Base-by-base conservation (phyloP, 2,113 vertebrate genomes). In the Delphinapterus leucas region DNA sequence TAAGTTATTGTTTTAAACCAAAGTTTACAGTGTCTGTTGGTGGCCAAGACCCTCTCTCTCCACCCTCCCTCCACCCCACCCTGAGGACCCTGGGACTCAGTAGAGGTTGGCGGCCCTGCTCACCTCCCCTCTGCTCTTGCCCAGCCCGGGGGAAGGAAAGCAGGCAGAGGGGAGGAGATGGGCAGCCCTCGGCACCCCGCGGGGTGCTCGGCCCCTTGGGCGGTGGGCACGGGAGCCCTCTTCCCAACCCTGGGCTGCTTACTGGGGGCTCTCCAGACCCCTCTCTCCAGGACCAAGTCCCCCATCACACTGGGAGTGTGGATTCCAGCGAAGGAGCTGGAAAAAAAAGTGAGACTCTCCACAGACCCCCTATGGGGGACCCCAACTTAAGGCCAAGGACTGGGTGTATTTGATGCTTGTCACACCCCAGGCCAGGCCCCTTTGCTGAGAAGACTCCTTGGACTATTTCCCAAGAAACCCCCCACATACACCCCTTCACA, bases 1-100 rank as follows among this genome's bases (percentile, higher is more conserved):
- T 98, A 98, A 99, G 41, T 98, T 98, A 98, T 97, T 98, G 81
- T 97, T 97, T 97, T 63, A 86, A 97, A 96, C 98, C 98, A 98
- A 97, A 97, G 98, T 98, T 99, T 98, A 97, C 98, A 98, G 98
- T 97, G 96, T 96, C 98, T 97, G 1, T 58, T 63, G 98, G 98
- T 76, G 84, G 67, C 95, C 93, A 95, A 96, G 96, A 97, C 95
- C 89, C 97, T 92, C 63, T 79, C 89, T 83, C 53, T 65, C 68
- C 61, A 89, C 76, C 95, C 82, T 70, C 71, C 76, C 80, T 79
- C 36, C 67, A 26, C 87, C 80, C 55, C 7, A 18, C 85, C 79
- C 88, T 5, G 10, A 95, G 90, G 94, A 81, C 92, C 83, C 70
- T 86, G 77, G 93, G 96, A 87, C 92, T 90, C 89, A 60, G 92